These are phyloP conservation scores for Miltochrista miniata DNA, from an alignment of 2,888 invertebrate species.

Conservation along the genomic window DNA sequence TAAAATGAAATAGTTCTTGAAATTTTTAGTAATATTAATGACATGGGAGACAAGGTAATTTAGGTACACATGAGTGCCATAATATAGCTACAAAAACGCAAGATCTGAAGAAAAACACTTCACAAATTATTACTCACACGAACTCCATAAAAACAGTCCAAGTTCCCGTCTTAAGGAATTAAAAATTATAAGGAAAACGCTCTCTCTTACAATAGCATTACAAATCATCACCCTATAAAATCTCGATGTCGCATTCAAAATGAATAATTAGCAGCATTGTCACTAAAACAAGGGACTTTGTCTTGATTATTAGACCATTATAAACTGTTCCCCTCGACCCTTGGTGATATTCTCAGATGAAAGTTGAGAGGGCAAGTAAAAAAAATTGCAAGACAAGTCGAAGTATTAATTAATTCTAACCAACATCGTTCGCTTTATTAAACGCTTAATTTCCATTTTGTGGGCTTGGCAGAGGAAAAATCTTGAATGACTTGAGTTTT, in stretches of 20 bases:
- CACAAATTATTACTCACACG: no score
- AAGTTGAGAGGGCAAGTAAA: constrained; percentile 65
- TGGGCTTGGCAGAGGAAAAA: constrained; percentile 54
- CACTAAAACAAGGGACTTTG: constrained; percentile 70
- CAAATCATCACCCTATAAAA: constrained; percentile 72
- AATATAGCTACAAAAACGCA: constrained; percentile 1
- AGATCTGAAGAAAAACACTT: not conserved
- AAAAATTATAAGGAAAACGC: constrained; percentile 25
- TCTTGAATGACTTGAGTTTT: constrained; percentile 66
- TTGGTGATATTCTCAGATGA: constrained; percentile 64
- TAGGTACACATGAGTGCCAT: no score
- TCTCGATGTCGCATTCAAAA: constrained; percentile 64
- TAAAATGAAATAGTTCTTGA: not conserved
- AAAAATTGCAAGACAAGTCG: constrained; percentile 68
- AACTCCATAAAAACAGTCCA: no score
- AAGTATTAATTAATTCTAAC: constrained; percentile 78
- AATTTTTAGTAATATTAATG: no score
- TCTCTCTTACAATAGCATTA: constrained; percentile 50
- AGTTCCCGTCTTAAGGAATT: not conserved
- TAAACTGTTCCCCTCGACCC: constrained; percentile 71
- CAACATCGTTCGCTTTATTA: constrained; percentile 71
- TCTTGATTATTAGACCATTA: constrained; percentile 81
- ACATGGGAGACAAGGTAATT: no score
- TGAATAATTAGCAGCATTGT: constrained; percentile 75
- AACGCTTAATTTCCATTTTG: constrained; percentile 78